phyloP scores from a whole-genome alignment of 1,140 invertebrate genomes.

The Cylas formicarius region DNA sequence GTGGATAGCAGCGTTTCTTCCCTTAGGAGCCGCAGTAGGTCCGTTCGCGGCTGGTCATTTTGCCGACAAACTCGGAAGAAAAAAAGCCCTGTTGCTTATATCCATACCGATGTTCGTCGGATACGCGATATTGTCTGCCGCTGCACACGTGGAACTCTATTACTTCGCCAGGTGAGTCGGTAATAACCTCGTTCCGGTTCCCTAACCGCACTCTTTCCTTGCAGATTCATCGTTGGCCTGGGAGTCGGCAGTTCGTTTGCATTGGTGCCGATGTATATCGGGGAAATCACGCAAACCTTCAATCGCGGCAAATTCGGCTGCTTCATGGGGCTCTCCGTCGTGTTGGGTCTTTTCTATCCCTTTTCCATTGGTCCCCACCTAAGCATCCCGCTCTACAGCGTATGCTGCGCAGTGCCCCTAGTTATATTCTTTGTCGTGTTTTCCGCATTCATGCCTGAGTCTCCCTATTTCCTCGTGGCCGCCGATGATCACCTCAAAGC shows the following conservation, averaged over 20 bases:
- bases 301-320: constrained; percentile 27
- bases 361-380: constrained; percentile 55
- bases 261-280: constrained; percentile 46
- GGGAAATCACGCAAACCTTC: constrained; percentile 39
- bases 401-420: constrained; percentile 44
- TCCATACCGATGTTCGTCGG: constrained; percentile 21
- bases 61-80: constrained; percentile 44
- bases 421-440: constrained; percentile 48
- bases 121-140: constrained; percentile 12
- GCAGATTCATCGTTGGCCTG: constrained; percentile 43
- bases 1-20: constrained; percentile 74
- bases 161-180: constrained; percentile 15
- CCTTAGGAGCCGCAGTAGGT: constrained; percentile 62
- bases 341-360: constrained; percentile 29
- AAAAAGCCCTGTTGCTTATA: constrained; percentile 44
- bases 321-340: constrained; percentile 28
- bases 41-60: constrained; percentile 35
- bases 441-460: constrained; percentile 55
- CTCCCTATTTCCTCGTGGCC: constrained; percentile 63
- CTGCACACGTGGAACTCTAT: constrained; percentile 9
- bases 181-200: constrained; percentile 16
- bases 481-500: constrained; percentile 53
- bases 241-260: constrained; percentile 45
- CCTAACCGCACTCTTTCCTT: constrained; percentile 47
- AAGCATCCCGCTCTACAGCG: constrained; percentile 47